Conservation (phyloP, 2,113 vertebrate species). For the Gracilinanus agilis region DNA sequence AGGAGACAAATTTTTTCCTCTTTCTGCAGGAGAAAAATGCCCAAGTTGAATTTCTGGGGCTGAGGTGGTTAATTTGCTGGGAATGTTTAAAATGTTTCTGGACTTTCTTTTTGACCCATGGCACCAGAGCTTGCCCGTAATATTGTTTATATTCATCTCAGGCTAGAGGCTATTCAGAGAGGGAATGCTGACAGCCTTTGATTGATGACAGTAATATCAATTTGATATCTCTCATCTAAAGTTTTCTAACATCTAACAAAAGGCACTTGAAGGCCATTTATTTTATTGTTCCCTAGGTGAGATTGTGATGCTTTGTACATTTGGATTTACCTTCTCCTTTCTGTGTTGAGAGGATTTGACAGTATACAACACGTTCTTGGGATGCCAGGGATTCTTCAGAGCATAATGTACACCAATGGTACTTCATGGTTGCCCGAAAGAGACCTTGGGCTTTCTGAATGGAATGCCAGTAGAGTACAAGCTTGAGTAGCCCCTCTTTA, state of each 20-base stretch:
- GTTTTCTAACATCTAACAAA: neutral
- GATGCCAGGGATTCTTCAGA: neutral
- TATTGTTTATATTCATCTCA: conserved; percentile 25
- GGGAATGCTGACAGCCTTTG: neutral
- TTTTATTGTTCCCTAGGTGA: neutral
- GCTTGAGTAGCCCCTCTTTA: neutral
- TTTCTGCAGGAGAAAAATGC: neutral
- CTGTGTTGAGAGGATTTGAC: neutral
- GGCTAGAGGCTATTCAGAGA: conserved; percentile 3
- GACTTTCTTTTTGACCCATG: neutral
- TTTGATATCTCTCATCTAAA: neutral
- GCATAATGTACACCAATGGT: neutral
- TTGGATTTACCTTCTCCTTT: neutral
- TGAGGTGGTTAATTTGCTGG: neutral
- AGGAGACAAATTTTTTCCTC: neutral
- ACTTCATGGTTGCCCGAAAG: neutral
- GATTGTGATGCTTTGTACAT: neutral
- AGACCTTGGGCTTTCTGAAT: neutral
- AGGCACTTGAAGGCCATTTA: neutral
- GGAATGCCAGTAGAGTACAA: neutral
- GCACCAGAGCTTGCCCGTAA: neutral
- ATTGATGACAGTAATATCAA: conserved; percentile 14
- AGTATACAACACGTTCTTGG: neutral
- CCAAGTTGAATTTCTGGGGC: neutral
- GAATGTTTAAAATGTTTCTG: neutral